phyloP scores from a whole-genome alignment of 2,797 vertebrate genomes.

The Cottoperca gobio region DNA sequence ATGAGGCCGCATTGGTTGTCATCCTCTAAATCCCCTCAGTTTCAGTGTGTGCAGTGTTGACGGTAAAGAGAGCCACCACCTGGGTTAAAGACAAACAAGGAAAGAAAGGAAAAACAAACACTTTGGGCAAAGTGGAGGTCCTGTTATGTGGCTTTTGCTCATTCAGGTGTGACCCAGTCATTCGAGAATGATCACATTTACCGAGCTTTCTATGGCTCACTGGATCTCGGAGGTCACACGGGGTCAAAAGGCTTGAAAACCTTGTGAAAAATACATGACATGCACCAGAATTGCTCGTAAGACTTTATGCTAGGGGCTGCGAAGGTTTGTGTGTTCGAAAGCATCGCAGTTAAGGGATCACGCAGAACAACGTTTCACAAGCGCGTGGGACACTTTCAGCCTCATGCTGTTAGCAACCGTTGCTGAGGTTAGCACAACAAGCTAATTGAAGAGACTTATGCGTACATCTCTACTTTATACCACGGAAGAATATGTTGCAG shows the following conservation, averaged over 20 bases:
- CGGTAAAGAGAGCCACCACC: slow-evolving; percentile 50
- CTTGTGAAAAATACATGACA: slow-evolving; percentile 38
- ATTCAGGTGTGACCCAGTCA: slow-evolving; percentile 58
- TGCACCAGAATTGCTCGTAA: slow-evolving; percentile 25
- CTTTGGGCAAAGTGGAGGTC: slow-evolving; percentile 51
- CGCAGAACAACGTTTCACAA: too few relatives aligned
- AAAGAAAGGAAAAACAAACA: slow-evolving; percentile 79
- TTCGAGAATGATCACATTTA: slow-evolving; percentile 57
- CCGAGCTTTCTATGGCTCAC: slow-evolving; percentile 25
- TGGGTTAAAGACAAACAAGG: slow-evolving; percentile 61
- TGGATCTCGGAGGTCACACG: not conserved
- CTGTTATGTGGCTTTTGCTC: slow-evolving; percentile 69
- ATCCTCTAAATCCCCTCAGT: slow-evolving; percentile 50
- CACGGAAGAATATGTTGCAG: slow-evolving; percentile 25
- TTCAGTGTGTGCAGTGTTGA: slow-evolving; percentile 55
- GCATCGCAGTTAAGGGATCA: too few relatives aligned
- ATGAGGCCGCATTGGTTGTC: slow-evolving; percentile 63
- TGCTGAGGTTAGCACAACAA: too few relatives aligned
- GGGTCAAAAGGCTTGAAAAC: slow-evolving; percentile 44
- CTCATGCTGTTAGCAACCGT: too few relatives aligned
- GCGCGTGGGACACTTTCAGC: too few relatives aligned
- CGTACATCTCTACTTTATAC: too few relatives aligned
- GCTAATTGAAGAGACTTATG: too few relatives aligned
- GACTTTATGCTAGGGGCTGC: slow-evolving; percentile 36
- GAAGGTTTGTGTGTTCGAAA: too few relatives aligned